Base-by-base conservation (phyloP, 2,888 invertebrate genomes). In the Leucophenga montana region DNA sequence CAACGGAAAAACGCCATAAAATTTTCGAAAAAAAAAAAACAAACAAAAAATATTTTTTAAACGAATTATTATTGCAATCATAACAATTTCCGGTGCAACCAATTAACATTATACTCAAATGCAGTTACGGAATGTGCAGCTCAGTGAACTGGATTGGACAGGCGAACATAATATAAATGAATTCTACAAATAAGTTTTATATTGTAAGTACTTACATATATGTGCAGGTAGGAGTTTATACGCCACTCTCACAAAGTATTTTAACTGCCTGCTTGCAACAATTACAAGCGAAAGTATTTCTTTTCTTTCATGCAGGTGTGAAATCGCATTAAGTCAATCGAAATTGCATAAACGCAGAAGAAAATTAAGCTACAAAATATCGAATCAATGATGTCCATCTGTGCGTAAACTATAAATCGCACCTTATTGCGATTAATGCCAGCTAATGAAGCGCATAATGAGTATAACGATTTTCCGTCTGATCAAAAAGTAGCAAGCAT, bases 11-110 rank as follows among this genome's bases (percentile, higher is more conserved):
- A 27, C 27, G 27, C 27, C 27, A 27, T 3, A 27, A 3, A 39
- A 39, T 11, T 39, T 1, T 39, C 4, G 3, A 1, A 39, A 39
- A 39, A 39, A 6, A 50, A 3, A 50, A 13, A 48, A 48, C 13
- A 48, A 13, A n/a, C n/a, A n/a, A n/a, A n/a, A n/a, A n/a, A n/a
- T n/a, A n/a, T n/a, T 16, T 62, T 72, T 74, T 73, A 77, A 74
- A 74, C 72, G 73, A 75, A 71, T 77, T 74, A 73, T 77, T 75
- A 73, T 75, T 75, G 77, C 73, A 75, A 77, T 75, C 75, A 74
- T 77, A 74, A 73, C 73, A 73, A 75, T 74, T 75, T 75, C 75
- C 73, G 73, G 69, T 72, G 73, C 73, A 74, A 77, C 74, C 77
- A 77, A 77, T 77, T 75, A 75, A 68, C 33, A 33, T 64, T 39